Evolutionary conservation across 2,113 vertebrate species (phyloP).

Genomic region (Myrmophylax atrothorax): DNA sequence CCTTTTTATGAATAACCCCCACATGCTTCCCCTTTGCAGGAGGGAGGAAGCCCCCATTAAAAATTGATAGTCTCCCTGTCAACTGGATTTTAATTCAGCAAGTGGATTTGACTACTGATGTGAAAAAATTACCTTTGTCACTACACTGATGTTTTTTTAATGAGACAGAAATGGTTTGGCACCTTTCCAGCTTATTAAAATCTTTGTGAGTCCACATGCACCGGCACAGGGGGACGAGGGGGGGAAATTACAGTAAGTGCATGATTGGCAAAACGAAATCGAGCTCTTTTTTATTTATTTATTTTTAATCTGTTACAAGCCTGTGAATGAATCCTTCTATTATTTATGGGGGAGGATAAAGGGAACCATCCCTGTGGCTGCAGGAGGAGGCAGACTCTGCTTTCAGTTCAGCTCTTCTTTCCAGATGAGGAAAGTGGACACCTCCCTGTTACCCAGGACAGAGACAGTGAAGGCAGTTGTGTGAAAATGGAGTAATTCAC

Average conservation of each 20-base stretch:
- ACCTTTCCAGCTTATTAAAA: constrained; percentile 5
- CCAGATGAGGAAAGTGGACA: not conserved
- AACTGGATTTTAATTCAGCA: not conserved
- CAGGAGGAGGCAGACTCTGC: not conserved
- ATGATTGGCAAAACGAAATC: not conserved
- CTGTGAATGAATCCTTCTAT: not conserved
- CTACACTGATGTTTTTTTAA: not conserved
- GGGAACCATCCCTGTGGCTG: not conserved
- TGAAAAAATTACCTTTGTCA: constrained; percentile 6
- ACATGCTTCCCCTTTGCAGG: not conserved
- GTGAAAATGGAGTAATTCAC: not conserved
- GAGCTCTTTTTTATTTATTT: not conserved
- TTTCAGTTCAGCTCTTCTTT: constrained; percentile 24
- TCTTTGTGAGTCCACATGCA: not conserved
- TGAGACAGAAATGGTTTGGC: constrained; percentile 16
- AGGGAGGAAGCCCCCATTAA: not conserved
- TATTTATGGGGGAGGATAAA: constrained; percentile 1
- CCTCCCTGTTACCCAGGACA: not conserved
- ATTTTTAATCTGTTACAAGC: not conserved
- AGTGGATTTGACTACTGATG: not conserved
- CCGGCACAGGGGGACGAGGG: not conserved
- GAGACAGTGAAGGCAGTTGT: not conserved
- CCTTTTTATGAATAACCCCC: not conserved
- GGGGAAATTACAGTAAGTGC: not conserved
- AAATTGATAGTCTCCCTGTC: not conserved